These are phyloP conservation scores for Chironomus tentans DNA, from an alignment of 2,888 invertebrate genomes.

Conservation along the genomic window DNA sequence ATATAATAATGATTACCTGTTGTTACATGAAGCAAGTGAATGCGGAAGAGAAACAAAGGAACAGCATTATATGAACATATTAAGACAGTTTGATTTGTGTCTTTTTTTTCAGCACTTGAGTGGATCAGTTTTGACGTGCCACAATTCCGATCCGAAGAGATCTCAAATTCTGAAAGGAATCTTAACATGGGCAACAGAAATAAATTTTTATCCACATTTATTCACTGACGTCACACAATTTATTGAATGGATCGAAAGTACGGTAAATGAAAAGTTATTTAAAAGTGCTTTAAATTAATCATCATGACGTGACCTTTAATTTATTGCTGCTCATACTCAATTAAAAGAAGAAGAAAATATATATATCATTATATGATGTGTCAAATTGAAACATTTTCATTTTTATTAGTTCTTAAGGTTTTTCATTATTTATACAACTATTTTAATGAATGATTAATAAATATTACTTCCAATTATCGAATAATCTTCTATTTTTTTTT, in stretches of 20 bases:
- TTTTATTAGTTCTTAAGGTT: neutral
- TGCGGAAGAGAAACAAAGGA: neutral
- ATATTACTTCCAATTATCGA: neutral
- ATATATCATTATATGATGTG: neutral
- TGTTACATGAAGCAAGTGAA: neutral
- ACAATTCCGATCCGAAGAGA: neutral
- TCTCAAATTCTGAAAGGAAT: conserved; percentile 7
- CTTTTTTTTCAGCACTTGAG: conserved; percentile 3
- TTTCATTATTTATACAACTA: neutral
- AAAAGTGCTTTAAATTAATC: neutral
- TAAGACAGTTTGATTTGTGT: no score
- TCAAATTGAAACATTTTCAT: neutral
- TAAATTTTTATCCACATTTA: conserved; percentile 17
- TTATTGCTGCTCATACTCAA: neutral
- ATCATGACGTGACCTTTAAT: neutral
- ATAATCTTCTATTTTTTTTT: neutral
- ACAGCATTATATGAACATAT: neutral
- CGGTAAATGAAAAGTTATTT: conserved; percentile 11
- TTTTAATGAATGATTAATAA: neutral
- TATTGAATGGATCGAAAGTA: conserved; percentile 19
- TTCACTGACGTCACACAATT: conserved; percentile 24
- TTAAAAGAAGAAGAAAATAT: neutral
- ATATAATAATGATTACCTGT: neutral
- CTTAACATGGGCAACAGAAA: conserved; percentile 17
- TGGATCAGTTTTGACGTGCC: conserved; percentile 17